Evolutionary conservation across 1,140 invertebrate species (phyloP), one percentile per base, ranked within the genome.

Genomic region (Aricia agestis): DNA sequence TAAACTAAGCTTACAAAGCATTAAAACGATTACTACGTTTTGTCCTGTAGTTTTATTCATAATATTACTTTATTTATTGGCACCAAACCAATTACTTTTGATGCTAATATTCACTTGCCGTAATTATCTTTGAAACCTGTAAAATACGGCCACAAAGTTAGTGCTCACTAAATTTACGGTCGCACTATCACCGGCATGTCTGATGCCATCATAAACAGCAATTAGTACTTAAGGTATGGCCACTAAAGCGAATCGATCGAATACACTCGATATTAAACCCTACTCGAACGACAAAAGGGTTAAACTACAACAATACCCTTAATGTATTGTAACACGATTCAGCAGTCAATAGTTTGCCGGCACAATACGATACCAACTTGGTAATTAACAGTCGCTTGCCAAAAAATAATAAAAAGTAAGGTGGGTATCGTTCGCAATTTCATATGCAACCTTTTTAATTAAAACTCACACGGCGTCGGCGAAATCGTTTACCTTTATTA

Each of bases 161-260:
- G 59, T 63, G 59, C 59, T 63, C 59, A 63, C 18, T 19, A 63
- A 63, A 63, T 63, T 63, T 63, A 63, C 59, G 59, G 19, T 63
- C 18, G 17, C 59, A 63, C 25, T 63, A 63, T 63, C 59, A 63
- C 59, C 70, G 72, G 72, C 70, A 67, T 76, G 72, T 68, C 69
- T 71, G 71, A 70, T 71, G 75, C 70, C 72, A 76, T 59, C 69
- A 72, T 75, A 76, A 76, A 76, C 70, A 73, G 71, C 73, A 76
- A 76, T 76, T 74, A 74, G 71, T 68, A 63, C 75, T 72, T 74
- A 74, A 72, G 59, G 65, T 69, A 69, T 57, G 45, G 32, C 45
- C 67, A 66, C 61, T 63, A 66, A 72, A 69, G 58, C 67, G 3
- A 57, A 15, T 66, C 15, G 65, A 42, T 41, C 13, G 42, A 4